Base-by-base conservation (phyloP, 2,888 invertebrate genomes). In the Drosophila tanythrix region DNA sequence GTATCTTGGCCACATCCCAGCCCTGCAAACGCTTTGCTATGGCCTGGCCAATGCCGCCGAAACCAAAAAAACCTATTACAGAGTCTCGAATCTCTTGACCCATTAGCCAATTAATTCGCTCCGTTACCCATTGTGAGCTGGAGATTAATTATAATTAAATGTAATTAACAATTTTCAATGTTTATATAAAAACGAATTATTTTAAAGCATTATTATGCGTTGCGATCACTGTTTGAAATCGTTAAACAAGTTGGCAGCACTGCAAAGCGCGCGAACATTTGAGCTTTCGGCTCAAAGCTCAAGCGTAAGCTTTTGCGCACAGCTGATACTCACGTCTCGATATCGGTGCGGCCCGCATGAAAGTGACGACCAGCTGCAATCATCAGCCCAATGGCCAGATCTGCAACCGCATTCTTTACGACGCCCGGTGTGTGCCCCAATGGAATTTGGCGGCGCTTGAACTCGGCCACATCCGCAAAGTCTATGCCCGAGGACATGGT, bases 401-500 rank as follows among this genome's bases (percentile, higher is more conserved):
- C 98, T 0, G 98, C 98, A 0, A 97, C 97, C 0, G 97, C 95
- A 79, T 95, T 94, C 61, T 96, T 95, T 7, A 97, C 93, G 0
- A 97, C 96, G 36, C 94, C 94, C 0, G 97, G 97, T 0, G 97
- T 97, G 82, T 97, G 96, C 0, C 97, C 97, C 1, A 98, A 93
- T 36, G 94, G 94, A 58, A 99, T 95, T 7, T 95, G 95, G 11
- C 96, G 94, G 48, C 94, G 94, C 91, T 95, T 95, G 58, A 98
- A 94, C 89, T 95, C 97, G 0, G 93, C 93, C 0, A 96, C 79
- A 89, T 98, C 97, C 50, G 98, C 95, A 86, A 97, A 97, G 91
- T 99, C 97, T 72, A 96, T 95, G 15, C 98, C 98, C 2, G 97
- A 97, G 0, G 98, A 97, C 96, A 97, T 96, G 0, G 97, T 96